These are phyloP conservation scores for Digitonthophagus gazella DNA, from an alignment of 2,888 invertebrate species.

Conservation along the genomic window DNA sequence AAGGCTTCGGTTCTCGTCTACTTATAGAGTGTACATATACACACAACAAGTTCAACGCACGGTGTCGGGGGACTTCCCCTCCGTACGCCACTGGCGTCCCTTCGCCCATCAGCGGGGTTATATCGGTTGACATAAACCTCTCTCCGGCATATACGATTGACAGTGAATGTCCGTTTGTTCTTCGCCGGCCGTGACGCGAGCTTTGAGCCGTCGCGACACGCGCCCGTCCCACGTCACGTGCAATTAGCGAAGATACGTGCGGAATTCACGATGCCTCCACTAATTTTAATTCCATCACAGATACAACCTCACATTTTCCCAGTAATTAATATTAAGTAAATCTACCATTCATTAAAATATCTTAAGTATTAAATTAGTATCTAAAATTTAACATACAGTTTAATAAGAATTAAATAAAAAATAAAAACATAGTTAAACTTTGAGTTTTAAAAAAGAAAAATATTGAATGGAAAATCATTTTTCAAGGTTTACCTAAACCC, in stretches of 20 bases:
- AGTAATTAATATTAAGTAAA: not conserved
- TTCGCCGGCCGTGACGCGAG: not conserved
- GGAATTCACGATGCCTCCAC: not conserved
- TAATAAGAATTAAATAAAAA: not conserved
- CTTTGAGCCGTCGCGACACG: not conserved
- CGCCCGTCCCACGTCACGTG: not conserved
- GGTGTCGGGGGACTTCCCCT: not conserved
- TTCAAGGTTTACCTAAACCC: not conserved
- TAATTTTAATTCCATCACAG: not conserved
- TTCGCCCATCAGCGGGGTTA: not conserved
- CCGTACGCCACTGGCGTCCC: not conserved
- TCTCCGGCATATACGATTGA: not conserved
- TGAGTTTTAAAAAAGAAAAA: no score
- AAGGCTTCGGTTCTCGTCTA: not conserved
- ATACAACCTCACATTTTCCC: not conserved
- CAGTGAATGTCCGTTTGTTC: not conserved
- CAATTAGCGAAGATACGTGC: not conserved
- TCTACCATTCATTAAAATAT: not conserved
- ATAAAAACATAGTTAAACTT: no score
- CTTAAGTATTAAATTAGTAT: not conserved
- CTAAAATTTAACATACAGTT: no score
- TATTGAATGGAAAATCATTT: not conserved
- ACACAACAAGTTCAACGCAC: not conserved
- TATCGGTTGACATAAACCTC: not conserved
- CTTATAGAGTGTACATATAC: not conserved